phyloP scores from a whole-genome alignment of 2,888 invertebrate species.

The Nomada hirtipes region DNA sequence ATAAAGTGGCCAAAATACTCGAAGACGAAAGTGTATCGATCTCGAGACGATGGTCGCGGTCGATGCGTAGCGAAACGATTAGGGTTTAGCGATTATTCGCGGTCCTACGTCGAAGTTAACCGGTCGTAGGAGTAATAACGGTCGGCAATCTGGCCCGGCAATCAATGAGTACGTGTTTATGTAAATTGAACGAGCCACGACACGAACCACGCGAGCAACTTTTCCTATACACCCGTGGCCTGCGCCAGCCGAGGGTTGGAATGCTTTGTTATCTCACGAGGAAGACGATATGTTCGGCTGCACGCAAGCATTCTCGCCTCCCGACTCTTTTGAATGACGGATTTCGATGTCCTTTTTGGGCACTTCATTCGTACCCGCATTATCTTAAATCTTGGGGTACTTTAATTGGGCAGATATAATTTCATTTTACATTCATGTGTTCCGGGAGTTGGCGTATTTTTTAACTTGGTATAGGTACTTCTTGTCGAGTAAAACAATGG shows the following conservation, averaged over 20 bases:
- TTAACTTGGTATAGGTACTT: too few relatives aligned
- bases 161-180: constrained; percentile 83
- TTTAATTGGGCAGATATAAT: too few relatives aligned
- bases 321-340: constrained; percentile 35
- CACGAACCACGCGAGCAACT: constrained; percentile 76
- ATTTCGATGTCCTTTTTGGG: constrained; percentile 11
- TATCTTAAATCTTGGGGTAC: too few relatives aligned
- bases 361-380: neutral
- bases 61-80: constrained; percentile 66
- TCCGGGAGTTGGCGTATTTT: too few relatives aligned
- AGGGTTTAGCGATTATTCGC: constrained; percentile 70
- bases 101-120: constrained; percentile 69
- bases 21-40: constrained; percentile 37
- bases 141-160: constrained; percentile 77
- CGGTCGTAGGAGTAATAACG: constrained; percentile 78
- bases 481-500: too few relatives aligned
- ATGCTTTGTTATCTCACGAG: constrained; percentile 69
- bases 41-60: constrained; percentile 40
- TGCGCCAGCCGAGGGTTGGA: constrained; percentile 51
- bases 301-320: constrained; percentile 47
- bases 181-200: constrained; percentile 80
- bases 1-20: constrained; percentile 35
- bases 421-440: too few relatives aligned
- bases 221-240: constrained; percentile 61
- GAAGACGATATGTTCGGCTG: constrained; percentile 57